Base-by-base conservation (phyloP, 2,888 invertebrate species). In the Eupithecia pulchellata region DNA sequence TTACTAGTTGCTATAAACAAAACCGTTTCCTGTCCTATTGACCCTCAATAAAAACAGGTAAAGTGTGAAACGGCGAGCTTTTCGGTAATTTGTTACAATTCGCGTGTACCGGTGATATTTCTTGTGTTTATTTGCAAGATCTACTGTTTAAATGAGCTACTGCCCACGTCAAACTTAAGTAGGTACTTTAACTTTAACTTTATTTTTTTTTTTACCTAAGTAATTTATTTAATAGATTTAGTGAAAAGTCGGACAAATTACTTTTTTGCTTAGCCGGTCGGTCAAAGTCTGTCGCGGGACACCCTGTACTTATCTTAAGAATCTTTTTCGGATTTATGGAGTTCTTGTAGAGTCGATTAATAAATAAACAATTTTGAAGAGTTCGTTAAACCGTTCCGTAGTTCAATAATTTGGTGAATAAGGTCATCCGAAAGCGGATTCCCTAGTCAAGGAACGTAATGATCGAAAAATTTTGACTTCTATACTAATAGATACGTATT, bases 21-120 rank as follows among this genome's bases (percentile, higher is more conserved):
- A 32, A 17, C 8, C 8, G 61, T 36, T 69, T 69, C 69, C 69
- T 69, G 72, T 60, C 4, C 20, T 20, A 57, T 25, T 65, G 65
- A 68, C 68, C 62, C 47, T 71, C 52, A 60, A 72, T 47, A 65
- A 61, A 52, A n/a, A 52, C 55, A 36, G 57, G 30, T 27, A 32
- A 34, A 47, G 6, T 14, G 27, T 29, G 29, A 27, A 29, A 29
- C 27, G 66, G 63, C 58, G 58, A 66, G 36, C 25, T 32, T 71
- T 71, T 39, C 62, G 60, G 58, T 42, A 20, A 66, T 63, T 66
- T 52, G 66, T 62, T 27, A 70, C 20, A 63, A 34, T 34, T 66
- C 63, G 58, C 70, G 36, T 63, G 58, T 66, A 58, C 20, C 42
- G 47, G 63, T 52, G 36, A 65, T 34, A 34, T 64, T 52, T 52